Evolutionary conservation across 2,113 vertebrate genomes (phyloP).

Genomic region (Corydoras sp.): DNA sequence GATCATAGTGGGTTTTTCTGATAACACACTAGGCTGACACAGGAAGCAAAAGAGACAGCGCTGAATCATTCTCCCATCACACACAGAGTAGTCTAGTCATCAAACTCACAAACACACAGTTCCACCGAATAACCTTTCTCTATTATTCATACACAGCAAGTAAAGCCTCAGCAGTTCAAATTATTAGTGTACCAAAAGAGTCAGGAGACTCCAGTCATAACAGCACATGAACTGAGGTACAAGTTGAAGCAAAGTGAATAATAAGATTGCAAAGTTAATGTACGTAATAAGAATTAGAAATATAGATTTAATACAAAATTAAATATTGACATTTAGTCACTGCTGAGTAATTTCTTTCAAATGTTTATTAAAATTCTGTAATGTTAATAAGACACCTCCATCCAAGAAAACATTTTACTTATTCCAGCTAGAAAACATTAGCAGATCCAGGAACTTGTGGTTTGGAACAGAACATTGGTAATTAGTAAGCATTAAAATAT

Average conservation of each 20-base stretch:
- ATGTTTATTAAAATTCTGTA: no score
- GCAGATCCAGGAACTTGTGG: no score
- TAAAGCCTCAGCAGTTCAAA: background rate
- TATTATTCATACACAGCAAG: slow-evolving; percentile 28
- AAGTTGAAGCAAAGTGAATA: background rate
- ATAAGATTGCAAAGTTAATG: slow-evolving; percentile 4
- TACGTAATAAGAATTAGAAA: background rate
- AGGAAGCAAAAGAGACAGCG: slow-evolving; percentile 11
- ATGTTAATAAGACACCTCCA: no score
- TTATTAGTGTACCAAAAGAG: background rate
- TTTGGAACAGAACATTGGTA: no score
- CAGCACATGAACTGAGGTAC: background rate
- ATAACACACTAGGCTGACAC: slow-evolving; percentile 13
- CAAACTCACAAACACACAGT: slow-evolving; percentile 3
- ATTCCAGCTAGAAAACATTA: no score
- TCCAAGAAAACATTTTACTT: no score
- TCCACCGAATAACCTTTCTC: slow-evolving; percentile 24
- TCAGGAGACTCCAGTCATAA: background rate
- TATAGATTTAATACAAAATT: no score
- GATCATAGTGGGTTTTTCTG: slow-evolving; percentile 33
- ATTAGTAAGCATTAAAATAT: no score
- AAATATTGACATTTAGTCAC: no score
- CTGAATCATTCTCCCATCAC: slow-evolving; percentile 38
- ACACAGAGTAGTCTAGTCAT: slow-evolving; percentile 10
- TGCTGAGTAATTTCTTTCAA: no score